Conservation (phyloP, 2,113 vertebrate genomes). For the Ornithorhynchus anatinus region DNA sequence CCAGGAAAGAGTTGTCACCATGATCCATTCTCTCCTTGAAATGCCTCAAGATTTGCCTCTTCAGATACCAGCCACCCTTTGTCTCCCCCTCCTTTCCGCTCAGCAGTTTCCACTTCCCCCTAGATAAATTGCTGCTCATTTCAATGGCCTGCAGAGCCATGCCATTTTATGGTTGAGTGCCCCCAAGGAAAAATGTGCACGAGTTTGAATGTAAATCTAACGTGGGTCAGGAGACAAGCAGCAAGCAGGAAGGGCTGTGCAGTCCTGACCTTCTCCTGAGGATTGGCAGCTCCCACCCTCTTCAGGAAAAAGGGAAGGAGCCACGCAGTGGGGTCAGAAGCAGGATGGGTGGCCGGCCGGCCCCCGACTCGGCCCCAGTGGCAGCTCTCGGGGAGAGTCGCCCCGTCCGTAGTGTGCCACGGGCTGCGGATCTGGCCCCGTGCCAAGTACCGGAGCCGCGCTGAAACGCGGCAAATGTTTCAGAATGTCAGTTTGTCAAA, state of each 20-base stretch:
- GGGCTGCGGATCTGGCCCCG: conserved; percentile 18
- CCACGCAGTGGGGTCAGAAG: background rate
- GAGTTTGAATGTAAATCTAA: conserved; percentile 30
- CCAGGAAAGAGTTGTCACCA: conserved; percentile 22
- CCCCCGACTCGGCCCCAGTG: too few relatives aligned
- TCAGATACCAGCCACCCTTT: conserved; percentile 31
- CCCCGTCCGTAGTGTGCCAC: conserved; percentile 8
- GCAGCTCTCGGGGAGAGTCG: background rate
- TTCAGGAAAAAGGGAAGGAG: too few relatives aligned
- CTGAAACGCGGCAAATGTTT: conserved; percentile 38
- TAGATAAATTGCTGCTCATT: conserved; percentile 52
- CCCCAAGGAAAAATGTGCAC: conserved; percentile 41
- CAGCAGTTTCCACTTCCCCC: conserved; percentile 51
- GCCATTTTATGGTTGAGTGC: conserved; percentile 39
- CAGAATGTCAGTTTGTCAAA: conserved; percentile 63
- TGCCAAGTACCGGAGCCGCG: background rate
- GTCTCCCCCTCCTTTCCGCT: conserved; percentile 34
- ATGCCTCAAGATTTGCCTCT: conserved; percentile 45
- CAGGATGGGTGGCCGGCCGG: too few relatives aligned
- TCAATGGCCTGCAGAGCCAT: conserved; percentile 41
- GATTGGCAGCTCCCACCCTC: background rate
- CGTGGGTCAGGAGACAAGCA: conserved; percentile 12
- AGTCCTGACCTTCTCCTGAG: conserved; percentile 16
- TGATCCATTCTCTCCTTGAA: conserved; percentile 46
- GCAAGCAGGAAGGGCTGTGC: background rate